A percentile compares a stretch with the other conserved stretches of the same genome.
These are phyloP conservation scores for Calameuta idolon DNA, from an alignment of 2,888 invertebrate genomes.

Conservation along the genomic window DNA sequence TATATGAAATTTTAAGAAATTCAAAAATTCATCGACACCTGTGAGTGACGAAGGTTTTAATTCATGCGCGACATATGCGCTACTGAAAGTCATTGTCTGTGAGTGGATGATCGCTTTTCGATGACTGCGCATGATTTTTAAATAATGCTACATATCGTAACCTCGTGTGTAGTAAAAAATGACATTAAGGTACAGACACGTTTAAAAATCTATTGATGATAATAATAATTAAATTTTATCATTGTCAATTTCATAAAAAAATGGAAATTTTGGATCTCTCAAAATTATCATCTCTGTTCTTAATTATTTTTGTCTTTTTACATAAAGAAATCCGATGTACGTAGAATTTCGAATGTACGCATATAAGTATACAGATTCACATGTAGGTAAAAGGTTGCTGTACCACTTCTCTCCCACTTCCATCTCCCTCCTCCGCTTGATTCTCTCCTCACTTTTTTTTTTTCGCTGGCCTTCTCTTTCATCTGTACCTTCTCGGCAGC, in stretches of 20 bases:
- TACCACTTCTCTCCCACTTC: not conserved
- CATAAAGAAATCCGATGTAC: not conserved
- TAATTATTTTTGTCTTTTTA: not conserved
- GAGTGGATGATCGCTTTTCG: not conserved
- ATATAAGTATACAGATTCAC: not conserved
- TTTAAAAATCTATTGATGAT: not conserved
- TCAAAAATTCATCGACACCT: not conserved
- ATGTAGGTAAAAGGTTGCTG: not conserved
- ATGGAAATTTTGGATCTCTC: not conserved
- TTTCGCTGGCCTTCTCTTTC: not conserved
- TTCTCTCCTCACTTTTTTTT: not conserved
- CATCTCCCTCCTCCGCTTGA: not conserved
- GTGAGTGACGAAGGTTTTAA: not conserved
- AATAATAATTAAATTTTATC: not conserved
- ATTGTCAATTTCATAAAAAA: not conserved
- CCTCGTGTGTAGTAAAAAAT: not conserved
- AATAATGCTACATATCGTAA: not conserved
- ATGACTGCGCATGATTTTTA: not conserved
- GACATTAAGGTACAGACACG: not conserved
- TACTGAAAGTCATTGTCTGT: not conserved
- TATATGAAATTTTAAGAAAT: not conserved
- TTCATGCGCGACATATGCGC: not conserved
- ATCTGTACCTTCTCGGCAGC: not conserved
- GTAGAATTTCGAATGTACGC: not conserved
- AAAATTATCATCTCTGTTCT: constrained; percentile 11